A percentile compares a stretch with the other conserved stretches of the same genome.
Conservation (phyloP, 2,113 vertebrate species). For the Protobothrops mucrosquamatus region DNA sequence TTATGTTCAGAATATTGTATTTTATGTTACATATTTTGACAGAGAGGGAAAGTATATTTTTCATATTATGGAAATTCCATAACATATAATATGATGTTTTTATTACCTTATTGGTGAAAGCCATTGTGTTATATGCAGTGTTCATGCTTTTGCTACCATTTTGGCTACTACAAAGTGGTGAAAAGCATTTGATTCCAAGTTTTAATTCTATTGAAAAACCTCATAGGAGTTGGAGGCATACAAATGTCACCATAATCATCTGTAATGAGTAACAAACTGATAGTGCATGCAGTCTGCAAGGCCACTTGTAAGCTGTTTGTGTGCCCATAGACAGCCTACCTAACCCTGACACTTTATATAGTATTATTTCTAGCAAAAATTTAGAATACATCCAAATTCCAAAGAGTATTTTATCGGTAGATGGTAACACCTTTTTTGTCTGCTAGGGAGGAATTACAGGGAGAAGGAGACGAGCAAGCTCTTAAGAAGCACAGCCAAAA, state of each 20-base stretch:
- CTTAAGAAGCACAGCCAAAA: slow-evolving; percentile 62
- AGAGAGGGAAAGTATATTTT: background rate
- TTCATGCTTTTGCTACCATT: background rate
- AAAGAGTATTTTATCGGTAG: slow-evolving; percentile 51
- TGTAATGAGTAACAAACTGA: background rate
- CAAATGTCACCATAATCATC: background rate
- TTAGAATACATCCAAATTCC: background rate
- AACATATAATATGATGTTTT: background rate
- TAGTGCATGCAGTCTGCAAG: background rate
- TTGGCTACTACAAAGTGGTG: background rate
- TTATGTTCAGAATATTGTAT: background rate
- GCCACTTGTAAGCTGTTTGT: background rate
- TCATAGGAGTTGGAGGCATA: background rate
- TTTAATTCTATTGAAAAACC: background rate
- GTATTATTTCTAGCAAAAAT: background rate
- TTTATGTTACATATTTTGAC: background rate
- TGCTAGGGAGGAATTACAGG: slow-evolving; percentile 43
- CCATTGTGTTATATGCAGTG: background rate
- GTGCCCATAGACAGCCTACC: background rate
- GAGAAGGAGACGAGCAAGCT: slow-evolving; percentile 36
- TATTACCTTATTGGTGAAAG: background rate
- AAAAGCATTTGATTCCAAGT: background rate
- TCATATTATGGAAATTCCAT: background rate
- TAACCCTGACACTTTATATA: background rate
- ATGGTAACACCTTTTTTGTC: slow-evolving; percentile 34